A percentile compares a stretch with the other conserved stretches of the same genome.
phyloP scores from a whole-genome alignment of 2,797 vertebrate species.

The Fratercula arctica region DNA sequence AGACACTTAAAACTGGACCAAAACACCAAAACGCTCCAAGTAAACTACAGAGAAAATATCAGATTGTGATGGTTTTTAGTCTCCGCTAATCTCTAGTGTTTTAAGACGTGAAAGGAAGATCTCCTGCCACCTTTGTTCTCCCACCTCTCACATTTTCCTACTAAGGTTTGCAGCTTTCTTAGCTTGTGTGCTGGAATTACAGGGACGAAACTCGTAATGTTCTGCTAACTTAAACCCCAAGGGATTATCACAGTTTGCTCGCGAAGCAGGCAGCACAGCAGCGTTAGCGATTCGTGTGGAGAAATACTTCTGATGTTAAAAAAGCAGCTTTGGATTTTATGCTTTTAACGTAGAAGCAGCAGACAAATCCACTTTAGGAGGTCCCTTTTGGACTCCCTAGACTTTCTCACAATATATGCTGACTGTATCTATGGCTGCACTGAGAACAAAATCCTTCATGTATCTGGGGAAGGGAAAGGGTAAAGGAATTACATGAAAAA shows the following conservation, averaged over 20 bases:
- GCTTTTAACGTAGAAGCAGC: not conserved
- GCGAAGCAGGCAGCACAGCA: not conserved
- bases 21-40: not conserved
- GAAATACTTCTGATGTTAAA: not conserved
- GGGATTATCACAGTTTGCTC: not conserved
- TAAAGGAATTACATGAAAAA: slow-evolving; percentile 29
- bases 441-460: not conserved
- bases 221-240: not conserved
- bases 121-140: not conserved
- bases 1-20: not conserved
- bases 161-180: not conserved
- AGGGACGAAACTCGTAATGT: fast-evolving
- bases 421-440: not conserved
- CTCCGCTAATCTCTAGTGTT: not conserved
- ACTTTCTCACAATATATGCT: not conserved
- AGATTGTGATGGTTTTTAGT: not conserved
- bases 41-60: not conserved
- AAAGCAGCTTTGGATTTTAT: not conserved
- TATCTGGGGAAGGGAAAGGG: not conserved
- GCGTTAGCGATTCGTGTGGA: not conserved
- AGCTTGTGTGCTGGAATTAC: not conserved
- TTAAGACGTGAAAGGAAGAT: not conserved
- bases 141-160: not conserved
- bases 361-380: not conserved
- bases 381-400: not conserved